phyloP scores from a whole-genome alignment of 2,113 vertebrate genomes.

The Lampris incognitus region DNA sequence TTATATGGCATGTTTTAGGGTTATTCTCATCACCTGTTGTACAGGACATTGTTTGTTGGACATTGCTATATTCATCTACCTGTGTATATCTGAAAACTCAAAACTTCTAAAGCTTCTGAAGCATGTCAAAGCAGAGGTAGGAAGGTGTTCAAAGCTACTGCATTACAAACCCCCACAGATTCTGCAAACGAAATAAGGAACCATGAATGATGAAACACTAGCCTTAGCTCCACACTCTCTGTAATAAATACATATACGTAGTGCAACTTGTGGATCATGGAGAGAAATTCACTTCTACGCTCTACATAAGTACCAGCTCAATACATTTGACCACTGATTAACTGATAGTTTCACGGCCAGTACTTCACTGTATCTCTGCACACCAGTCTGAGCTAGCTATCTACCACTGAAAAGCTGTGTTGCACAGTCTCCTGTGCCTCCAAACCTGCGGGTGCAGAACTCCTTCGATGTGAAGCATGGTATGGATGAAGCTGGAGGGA shows the following conservation, averaged over 20 bases:
- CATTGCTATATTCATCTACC: background rate
- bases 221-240: no score
- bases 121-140: background rate
- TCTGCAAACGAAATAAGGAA: background rate
- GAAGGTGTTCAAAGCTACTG: no score
- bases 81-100: background rate
- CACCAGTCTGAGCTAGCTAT: constrained; percentile 8
- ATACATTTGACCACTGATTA: no score
- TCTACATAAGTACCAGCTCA: no score
- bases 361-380: constrained; percentile 11
- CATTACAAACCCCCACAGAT: no score
- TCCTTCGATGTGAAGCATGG: constrained; percentile 57
- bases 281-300: no score
- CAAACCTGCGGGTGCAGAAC: constrained; percentile 35
- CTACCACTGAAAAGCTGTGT: constrained; percentile 15
- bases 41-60: background rate
- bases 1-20: background rate
- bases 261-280: no score
- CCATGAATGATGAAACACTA: background rate
- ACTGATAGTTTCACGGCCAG: background rate
- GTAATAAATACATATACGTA: no score
- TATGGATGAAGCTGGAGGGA: constrained; percentile 45
- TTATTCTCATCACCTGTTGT: background rate
- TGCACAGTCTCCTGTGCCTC: constrained; percentile 26
- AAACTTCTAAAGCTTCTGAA: background rate